Percentiles rank a stretch among this genome's conserved stretches.
Conservation (phyloP, 2,888 invertebrate species). For the Agrochola litura region DNA sequence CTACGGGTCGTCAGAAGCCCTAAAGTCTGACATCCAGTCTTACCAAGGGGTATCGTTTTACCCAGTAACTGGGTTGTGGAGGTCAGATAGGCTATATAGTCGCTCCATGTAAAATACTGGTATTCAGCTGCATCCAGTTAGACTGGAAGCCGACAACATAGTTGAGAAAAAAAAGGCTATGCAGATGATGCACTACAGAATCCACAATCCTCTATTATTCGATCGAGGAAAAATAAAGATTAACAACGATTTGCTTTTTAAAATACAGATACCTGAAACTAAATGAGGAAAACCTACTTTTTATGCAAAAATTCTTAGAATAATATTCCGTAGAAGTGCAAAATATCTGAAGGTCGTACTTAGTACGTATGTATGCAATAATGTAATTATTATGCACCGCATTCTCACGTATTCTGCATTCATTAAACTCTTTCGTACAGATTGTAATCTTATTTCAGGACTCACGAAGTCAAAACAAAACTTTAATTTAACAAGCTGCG, state of each 20-base stretch:
- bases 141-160: too few species aligned
- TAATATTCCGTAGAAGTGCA: constrained; percentile 22
- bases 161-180: too few species aligned
- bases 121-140: too few species aligned
- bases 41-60: too few species aligned
- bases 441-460: constrained; percentile 39
- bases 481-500: background rate
- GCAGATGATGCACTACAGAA: too few species aligned
- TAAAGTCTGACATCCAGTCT: too few species aligned
- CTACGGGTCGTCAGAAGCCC: too few species aligned
- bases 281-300: constrained; percentile 43
- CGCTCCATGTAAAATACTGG: too few species aligned
- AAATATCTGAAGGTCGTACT: constrained; percentile 13
- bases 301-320: constrained; percentile 36
- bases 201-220: background rate
- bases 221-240: background rate
- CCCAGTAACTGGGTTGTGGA: too few species aligned
- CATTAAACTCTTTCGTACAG: constrained; percentile 18
- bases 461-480: constrained; percentile 8
- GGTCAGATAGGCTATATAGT: too few species aligned
- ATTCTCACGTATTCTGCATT: constrained; percentile 42
- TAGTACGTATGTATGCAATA: constrained; percentile 15
- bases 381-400: constrained; percentile 22
- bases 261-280: background rate
- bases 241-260: background rate